A percentile compares a stretch with the other conserved stretches of the same genome.
Conservation (phyloP, 1,140 invertebrate species). For the Plectus sambesii region DNA sequence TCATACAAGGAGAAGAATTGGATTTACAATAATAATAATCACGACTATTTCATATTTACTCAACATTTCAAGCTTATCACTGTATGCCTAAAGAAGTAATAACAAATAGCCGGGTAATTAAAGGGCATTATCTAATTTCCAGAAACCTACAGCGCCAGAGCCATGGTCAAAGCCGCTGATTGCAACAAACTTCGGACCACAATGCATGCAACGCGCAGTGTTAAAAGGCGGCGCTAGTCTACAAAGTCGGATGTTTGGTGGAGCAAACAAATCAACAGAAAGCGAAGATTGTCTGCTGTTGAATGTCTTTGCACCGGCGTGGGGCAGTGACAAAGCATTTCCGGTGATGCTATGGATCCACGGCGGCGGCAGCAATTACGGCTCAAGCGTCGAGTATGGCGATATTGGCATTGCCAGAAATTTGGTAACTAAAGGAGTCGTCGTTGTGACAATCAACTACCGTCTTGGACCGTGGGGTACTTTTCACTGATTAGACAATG, state of each 20-base stretch:
- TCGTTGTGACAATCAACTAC: conserved; percentile 62
- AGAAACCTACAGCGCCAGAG: conserved; percentile 26
- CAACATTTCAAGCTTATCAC: no score
- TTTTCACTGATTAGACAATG: no score
- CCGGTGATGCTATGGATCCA: conserved; percentile 91
- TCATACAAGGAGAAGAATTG: no score
- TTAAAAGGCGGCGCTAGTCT: background rate
- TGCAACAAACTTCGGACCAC: conserved; percentile 9
- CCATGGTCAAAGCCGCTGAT: conserved; percentile 19
- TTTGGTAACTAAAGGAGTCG: conserved; percentile 52
- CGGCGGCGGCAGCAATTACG: conserved; percentile 85
- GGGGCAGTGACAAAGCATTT: conserved; percentile 10
- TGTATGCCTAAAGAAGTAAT: no score
- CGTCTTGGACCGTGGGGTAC: no score
- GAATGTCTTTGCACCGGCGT: conserved; percentile 65
- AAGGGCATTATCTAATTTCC: conserved; percentile 1
- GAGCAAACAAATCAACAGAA: conserved; percentile 8
- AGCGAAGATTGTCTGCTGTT: conserved; percentile 91
- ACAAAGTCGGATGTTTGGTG: background rate
- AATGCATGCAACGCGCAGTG: conserved; percentile 17
- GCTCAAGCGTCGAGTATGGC: background rate
- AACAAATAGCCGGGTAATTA: no score
- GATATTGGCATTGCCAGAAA: conserved; percentile 10
- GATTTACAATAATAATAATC: no score
- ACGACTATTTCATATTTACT: no score